These are phyloP conservation scores for Selenia dentaria DNA, from an alignment of 2,888 invertebrate genomes.

Conservation along the genomic window DNA sequence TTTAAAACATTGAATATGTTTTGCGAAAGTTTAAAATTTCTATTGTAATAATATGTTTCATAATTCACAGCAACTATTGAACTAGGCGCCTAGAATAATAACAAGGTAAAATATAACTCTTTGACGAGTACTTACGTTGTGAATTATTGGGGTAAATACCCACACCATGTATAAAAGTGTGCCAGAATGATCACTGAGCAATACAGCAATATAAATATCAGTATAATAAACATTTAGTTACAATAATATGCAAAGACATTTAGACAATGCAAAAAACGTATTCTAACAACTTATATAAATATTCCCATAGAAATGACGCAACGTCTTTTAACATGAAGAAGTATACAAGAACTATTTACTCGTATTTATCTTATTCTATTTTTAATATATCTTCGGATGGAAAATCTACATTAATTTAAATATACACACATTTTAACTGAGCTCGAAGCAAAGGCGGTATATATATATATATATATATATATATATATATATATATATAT, in stretches of 20 bases:
- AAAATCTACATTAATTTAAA: background rate
- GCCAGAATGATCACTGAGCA: too few relatives aligned
- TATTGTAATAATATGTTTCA: too few relatives aligned
- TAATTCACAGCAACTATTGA: too few relatives aligned
- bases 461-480: too few relatives aligned
- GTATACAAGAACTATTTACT: constrained; percentile 8
- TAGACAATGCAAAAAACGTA: constrained; percentile 13
- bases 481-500: too few relatives aligned
- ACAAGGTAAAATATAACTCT: too few relatives aligned
- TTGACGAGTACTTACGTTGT: too few relatives aligned
- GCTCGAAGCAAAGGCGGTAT: constrained; percentile 16
- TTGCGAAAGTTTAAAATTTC: too few relatives aligned
- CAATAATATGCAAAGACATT: constrained; percentile 18
- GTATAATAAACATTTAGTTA: constrained; percentile 17
- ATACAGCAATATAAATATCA: constrained; percentile 6
- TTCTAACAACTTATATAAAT: constrained; percentile 9
- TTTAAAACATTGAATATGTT: too few relatives aligned
- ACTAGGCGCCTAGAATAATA: too few relatives aligned
- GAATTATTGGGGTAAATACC: too few relatives aligned
- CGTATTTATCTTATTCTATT: constrained; percentile 1
- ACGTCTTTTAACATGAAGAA: constrained; percentile 7
- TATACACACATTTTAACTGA: constrained; percentile 2
- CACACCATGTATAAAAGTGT: too few relatives aligned
- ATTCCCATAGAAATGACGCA: constrained; percentile 13
- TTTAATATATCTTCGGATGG: background rate